Evolutionary conservation across 2,797 vertebrate genomes (phyloP).

Genomic region (Miichthys miiuy): DNA sequence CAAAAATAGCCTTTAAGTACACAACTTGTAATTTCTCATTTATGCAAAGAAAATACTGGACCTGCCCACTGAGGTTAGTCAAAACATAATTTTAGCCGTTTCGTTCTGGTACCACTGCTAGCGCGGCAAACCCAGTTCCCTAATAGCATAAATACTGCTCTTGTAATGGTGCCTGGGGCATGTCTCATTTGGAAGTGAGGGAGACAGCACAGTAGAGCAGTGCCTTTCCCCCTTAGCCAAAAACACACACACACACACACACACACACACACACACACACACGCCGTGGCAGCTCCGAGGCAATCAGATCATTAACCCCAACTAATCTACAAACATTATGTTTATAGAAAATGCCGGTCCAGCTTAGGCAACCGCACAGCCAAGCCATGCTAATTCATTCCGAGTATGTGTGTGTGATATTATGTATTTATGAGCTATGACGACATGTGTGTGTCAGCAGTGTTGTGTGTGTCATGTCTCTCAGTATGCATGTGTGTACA

Average conservation of each 20-base stretch:
- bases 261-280: conserved; percentile 30
- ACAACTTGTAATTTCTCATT: conserved; percentile 76
- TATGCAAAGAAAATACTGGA: conserved; percentile 69
- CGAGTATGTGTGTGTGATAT: conserved; percentile 16
- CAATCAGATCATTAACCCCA: conserved; percentile 77
- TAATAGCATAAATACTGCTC: conserved; percentile 77
- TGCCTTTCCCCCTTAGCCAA: conserved; percentile 57
- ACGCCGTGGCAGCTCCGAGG: conserved; percentile 47
- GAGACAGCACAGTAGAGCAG: conserved; percentile 56
- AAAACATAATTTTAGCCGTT: conserved; percentile 71
- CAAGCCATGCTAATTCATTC: conserved; percentile 60
- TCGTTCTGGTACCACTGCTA: conserved; percentile 58
- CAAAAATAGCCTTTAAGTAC: conserved; percentile 68
- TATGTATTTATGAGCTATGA: conserved; percentile 47
- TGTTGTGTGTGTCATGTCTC: conserved; percentile 51
- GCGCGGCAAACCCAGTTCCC: conserved; percentile 58
- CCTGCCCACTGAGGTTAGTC: conserved; percentile 70
- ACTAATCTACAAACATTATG: conserved; percentile 81
- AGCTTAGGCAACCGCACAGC: conserved; percentile 52
- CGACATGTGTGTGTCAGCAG: conserved; percentile 37
- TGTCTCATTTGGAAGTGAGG: conserved; percentile 69
- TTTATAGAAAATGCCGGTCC: conserved; percentile 70
- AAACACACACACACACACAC: conserved; percentile 52
- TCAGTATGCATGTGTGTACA: conserved; percentile 51
- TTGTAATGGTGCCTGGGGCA: conserved; percentile 71